Evolutionary conservation across 2,888 invertebrate genomes (phyloP).

Genomic region (Liopterus haemorrhoidalis): DNA sequence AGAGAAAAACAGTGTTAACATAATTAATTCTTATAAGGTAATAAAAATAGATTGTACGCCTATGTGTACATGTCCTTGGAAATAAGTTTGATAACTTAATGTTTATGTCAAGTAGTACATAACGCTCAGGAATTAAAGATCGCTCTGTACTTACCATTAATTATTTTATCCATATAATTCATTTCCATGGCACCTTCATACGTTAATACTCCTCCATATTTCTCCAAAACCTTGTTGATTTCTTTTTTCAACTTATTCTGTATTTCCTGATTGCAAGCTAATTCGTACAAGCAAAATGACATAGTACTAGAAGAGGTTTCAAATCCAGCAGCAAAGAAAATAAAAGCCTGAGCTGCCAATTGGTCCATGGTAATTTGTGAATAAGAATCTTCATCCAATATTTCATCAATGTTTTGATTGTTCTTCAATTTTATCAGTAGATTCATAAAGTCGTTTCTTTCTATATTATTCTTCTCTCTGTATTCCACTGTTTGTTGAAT

Average conservation of each 20-base stretch:
- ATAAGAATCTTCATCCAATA: not conserved
- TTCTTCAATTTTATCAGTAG: conserved; percentile 38
- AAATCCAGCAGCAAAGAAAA: not conserved
- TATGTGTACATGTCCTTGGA: too few relatives aligned
- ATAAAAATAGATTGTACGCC: too few relatives aligned
- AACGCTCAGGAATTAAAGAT: not conserved
- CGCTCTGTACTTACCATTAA: not conserved
- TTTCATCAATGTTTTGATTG: conserved; percentile 18
- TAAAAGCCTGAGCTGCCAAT: not conserved
- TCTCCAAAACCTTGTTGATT: not conserved
- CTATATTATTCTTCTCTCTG: conserved; percentile 36
- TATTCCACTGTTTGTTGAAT: conserved; percentile 37
- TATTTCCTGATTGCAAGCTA: not conserved
- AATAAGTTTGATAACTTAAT: too few relatives aligned
- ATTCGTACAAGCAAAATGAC: not conserved
- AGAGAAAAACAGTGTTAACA: too few relatives aligned
- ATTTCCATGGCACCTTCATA: not conserved
- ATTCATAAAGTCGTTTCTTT: conserved; percentile 39
- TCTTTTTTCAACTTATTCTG: not conserved
- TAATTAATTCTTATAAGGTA: too few relatives aligned
- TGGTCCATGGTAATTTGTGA: not conserved
- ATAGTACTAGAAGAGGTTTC: not conserved
- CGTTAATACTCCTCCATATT: not conserved
- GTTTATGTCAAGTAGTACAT: too few relatives aligned
- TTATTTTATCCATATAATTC: conserved; percentile 1